Evolutionary conservation across 2,113 vertebrate species (phyloP).

Genomic region (Sialia sialis): DNA sequence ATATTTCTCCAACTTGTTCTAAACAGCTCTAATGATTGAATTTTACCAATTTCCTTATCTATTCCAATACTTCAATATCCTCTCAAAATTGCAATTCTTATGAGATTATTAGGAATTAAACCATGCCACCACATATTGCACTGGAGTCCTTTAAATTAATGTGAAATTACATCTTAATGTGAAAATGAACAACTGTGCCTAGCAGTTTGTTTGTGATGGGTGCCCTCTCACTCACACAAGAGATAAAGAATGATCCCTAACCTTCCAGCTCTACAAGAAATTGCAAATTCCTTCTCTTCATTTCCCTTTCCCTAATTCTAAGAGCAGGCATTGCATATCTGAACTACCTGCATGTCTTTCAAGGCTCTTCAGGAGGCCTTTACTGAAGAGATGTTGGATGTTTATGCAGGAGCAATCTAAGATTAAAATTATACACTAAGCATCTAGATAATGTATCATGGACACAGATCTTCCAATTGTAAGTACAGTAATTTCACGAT

Average conservation of each 20-base stretch:
- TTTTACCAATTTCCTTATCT: not conserved
- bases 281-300: not conserved
- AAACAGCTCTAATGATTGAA: not conserved
- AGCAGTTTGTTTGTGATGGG: not conserved
- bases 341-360: not conserved
- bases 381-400: not conserved
- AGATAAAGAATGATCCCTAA: not conserved
- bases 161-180: constrained; percentile 18
- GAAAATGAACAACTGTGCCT: not conserved
- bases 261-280: not conserved
- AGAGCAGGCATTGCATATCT: not conserved
- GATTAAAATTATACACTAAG: not conserved
- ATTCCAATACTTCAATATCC: not conserved
- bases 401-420: not conserved
- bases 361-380: not conserved
- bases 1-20: not conserved
- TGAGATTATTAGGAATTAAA: not conserved
- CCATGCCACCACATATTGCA: not conserved
- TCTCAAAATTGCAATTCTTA: not conserved
- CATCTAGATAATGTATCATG: not conserved
- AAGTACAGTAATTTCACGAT: too few relatives aligned
- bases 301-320: not conserved
- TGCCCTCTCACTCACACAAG: not conserved
- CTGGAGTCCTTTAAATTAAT: constrained; percentile 4
- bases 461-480: not conserved